Conservation (phyloP, 2,113 vertebrate species). For the Dermatemys mawii region DNA sequence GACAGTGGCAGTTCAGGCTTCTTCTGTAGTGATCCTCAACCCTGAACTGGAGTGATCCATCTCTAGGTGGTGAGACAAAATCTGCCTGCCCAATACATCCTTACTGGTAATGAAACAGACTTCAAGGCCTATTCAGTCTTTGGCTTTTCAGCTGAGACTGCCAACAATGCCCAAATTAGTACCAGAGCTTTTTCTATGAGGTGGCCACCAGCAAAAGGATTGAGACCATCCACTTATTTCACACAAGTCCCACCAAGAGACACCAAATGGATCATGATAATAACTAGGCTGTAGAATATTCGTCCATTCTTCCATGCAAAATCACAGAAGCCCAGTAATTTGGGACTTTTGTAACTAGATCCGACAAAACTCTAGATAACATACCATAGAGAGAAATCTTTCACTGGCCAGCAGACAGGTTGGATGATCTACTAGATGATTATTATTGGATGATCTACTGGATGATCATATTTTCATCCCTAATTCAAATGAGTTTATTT, state of each 20-base stretch:
- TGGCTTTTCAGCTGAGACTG: not conserved
- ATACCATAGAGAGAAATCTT: not conserved
- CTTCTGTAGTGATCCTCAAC: not conserved
- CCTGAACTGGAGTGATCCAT: not conserved
- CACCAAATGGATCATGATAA: not conserved
- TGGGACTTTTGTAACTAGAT: not conserved
- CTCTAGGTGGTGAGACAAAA: rapidly evolving
- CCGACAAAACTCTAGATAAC: not conserved
- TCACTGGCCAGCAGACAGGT: not conserved
- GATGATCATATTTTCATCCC: not conserved
- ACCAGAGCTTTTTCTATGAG: not conserved
- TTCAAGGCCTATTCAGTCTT: not conserved
- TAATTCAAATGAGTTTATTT: not conserved
- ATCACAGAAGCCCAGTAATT: not conserved
- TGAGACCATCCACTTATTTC: not conserved
- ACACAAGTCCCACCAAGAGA: not conserved
- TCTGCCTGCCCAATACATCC: not conserved
- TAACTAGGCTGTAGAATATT: not conserved
- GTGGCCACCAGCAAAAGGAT: not conserved
- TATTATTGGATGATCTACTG: not conserved
- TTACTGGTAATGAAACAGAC: not conserved
- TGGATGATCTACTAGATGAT: not conserved
- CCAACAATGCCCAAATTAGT: not conserved
- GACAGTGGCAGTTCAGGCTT: not conserved
- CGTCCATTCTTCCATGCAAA: not conserved